These are phyloP conservation scores for Vultur gryphus DNA, from an alignment of 2,797 vertebrate genomes.

Conservation along the genomic window DNA sequence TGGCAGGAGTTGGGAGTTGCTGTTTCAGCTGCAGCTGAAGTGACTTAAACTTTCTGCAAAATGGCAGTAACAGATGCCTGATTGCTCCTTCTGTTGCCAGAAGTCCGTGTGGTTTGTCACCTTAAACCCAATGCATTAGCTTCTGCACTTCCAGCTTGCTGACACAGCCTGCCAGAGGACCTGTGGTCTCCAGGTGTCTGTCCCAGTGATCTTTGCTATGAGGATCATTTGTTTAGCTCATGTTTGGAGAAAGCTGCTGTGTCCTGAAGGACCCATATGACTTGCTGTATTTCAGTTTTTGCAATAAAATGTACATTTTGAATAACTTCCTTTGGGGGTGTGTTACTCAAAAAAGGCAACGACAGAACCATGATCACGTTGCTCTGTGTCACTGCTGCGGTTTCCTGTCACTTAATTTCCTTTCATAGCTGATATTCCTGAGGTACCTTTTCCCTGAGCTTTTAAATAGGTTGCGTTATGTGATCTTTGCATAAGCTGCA, in stretches of 20 bases:
- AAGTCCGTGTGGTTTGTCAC: background rate
- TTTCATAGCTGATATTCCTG: background rate
- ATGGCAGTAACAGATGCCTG: background rate
- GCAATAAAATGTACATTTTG: background rate
- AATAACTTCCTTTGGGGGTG: background rate
- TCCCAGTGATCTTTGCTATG: background rate
- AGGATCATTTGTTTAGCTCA: background rate
- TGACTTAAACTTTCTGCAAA: background rate
- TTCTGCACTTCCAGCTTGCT: background rate
- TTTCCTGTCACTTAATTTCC: background rate
- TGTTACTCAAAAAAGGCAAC: background rate
- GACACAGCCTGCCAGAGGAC: background rate
- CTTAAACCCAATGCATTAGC: background rate
- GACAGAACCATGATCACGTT: background rate
- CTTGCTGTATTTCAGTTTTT: background rate
- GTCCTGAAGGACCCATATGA: background rate
- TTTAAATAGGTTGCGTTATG: background rate
- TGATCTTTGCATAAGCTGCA: background rate
- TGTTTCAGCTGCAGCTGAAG: background rate
- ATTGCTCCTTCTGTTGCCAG: background rate
- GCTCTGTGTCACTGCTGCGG: background rate
- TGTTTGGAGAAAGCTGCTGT: background rate
- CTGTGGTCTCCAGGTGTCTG: background rate
- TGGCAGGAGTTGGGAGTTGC: background rate
- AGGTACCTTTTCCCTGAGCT: background rate